Conservation (phyloP, 2,113 vertebrate species). For the Heterotilapia buettikoferi region DNA sequence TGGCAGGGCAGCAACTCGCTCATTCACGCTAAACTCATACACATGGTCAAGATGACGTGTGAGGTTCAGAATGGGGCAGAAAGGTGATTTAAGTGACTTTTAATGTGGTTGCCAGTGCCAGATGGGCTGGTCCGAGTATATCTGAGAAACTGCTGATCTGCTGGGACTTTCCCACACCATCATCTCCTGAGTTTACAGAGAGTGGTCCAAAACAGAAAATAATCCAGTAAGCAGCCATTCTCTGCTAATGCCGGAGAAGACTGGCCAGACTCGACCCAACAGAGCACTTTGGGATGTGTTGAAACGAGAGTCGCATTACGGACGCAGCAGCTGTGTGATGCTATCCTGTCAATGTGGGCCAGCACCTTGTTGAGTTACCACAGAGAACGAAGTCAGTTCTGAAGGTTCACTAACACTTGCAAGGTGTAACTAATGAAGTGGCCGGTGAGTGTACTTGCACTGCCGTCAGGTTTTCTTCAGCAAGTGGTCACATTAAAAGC, state of each 20-base stretch:
- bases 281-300: neutral
- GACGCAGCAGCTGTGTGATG: neutral
- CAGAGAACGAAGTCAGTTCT: neutral
- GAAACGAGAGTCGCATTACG: rapidly evolving
- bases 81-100: neutral
- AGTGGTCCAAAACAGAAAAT: neutral
- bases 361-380: neutral
- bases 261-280: neutral
- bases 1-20: neutral
- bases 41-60: neutral
- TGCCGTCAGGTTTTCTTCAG: neutral
- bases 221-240: neutral
- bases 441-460: neutral
- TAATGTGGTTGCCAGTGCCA: neutral
- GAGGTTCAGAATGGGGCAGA: neutral
- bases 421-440: neutral
- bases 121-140: neutral
- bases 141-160: neutral
- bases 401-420: neutral
- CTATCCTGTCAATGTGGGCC: neutral
- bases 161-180: neutral
- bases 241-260: neutral
- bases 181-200: neutral
- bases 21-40: neutral
- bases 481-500: neutral